A percentile compares a stretch with the other conserved stretches of the same genome.
Conservation (phyloP, 2,888 invertebrate genomes). For the Craniophora ligustri region DNA sequence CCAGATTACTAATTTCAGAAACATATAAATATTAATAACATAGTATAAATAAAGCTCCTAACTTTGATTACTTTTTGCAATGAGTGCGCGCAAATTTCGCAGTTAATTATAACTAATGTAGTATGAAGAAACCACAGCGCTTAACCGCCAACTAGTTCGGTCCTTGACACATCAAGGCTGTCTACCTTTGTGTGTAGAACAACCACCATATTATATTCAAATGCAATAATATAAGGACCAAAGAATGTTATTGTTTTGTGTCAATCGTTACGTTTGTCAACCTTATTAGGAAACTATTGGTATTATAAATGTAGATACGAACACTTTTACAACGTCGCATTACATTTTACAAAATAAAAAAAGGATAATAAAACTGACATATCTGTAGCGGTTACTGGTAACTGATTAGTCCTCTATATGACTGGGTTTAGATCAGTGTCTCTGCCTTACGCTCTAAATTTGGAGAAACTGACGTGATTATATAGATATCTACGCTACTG, state of each 20-base stretch:
- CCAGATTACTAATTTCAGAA: too few species aligned
- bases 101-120: constrained; percentile 24
- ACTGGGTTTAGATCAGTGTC: too few species aligned
- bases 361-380: too few species aligned
- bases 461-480: too few species aligned
- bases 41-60: too few species aligned
- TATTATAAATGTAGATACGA: constrained; percentile 6
- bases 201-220: constrained; percentile 71
- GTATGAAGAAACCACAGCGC: constrained; percentile 28
- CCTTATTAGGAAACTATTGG: constrained; percentile 7
- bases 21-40: too few species aligned
- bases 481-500: too few species aligned
- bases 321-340: constrained; percentile 1
- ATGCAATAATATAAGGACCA: constrained; percentile 64
- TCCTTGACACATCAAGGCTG: constrained; percentile 68
- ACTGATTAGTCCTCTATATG: too few species aligned
- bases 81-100: constrained; percentile 8
- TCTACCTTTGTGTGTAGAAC: constrained; percentile 51
- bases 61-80: constrained; percentile 31
- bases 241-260: constrained; percentile 72
- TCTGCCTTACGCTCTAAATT: too few species aligned
- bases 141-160: constrained; percentile 30
- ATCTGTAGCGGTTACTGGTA: too few species aligned
- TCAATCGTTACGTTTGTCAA: constrained; percentile 28
- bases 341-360: background rate